Evolutionary conservation across 2,888 invertebrate species (phyloP).

Genomic region (Tubulanus polymorphus): DNA sequence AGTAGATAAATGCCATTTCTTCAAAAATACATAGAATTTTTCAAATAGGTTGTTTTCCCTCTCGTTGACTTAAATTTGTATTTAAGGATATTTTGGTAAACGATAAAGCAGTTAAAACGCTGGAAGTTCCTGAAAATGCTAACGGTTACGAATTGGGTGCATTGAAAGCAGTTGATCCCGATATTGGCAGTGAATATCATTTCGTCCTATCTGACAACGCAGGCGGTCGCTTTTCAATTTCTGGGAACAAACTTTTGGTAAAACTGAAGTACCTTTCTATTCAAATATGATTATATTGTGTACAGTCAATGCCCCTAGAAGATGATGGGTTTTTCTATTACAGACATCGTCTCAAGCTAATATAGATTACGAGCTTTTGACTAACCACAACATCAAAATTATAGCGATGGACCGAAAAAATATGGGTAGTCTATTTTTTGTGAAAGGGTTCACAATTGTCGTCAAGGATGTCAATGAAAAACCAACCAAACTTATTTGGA

Average conservation of each 20-base stretch:
- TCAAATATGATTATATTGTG: no score
- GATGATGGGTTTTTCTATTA: neutral
- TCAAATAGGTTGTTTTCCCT: no score
- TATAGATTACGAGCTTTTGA: constrained; percentile 23
- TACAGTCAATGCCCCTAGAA: no score
- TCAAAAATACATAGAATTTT: no score
- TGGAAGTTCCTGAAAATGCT: constrained; percentile 19
- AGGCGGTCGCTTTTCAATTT: constrained; percentile 20
- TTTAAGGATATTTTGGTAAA: constrained; percentile 19
- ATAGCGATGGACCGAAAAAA: constrained; percentile 23
- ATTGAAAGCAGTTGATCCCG: constrained; percentile 23
- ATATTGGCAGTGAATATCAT: constrained; percentile 16
- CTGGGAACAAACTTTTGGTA: constrained; percentile 19
- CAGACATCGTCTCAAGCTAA: constrained; percentile 21
- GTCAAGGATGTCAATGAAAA: constrained; percentile 27
- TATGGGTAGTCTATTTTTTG: constrained; percentile 15
- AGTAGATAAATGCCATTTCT: no score
- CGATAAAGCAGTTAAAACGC: constrained; percentile 5
- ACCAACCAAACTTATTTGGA: constrained; percentile 21
- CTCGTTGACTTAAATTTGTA: no score
- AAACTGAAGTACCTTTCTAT: no score
- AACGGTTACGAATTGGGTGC: constrained; percentile 12
- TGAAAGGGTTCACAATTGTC: constrained; percentile 21
- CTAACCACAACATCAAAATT: constrained; percentile 9
- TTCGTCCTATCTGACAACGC: constrained; percentile 21